A percentile compares a stretch with the other conserved stretches of the same genome.
Conservation (phyloP, 2,888 invertebrate species). For the Thymelicus acteon region DNA sequence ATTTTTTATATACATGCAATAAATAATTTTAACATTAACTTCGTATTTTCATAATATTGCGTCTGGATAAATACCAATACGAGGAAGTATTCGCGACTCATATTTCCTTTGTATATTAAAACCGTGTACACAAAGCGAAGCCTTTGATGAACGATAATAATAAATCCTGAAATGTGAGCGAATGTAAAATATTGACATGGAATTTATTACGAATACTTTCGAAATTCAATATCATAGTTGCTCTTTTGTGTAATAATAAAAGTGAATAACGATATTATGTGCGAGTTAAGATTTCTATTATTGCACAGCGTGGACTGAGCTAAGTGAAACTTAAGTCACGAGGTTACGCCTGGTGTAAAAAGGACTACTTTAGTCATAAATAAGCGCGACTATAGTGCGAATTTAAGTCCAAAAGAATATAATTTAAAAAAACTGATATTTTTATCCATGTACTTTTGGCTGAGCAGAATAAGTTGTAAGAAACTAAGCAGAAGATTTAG, state of each 20-base stretch:
- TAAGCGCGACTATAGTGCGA: too few species aligned
- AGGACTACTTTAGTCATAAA: too few species aligned
- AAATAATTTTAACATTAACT: background rate
- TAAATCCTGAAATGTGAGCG: conserved; percentile 19
- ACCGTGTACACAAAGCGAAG: conserved; percentile 22
- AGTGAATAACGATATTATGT: too few species aligned
- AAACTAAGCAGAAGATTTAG: too few species aligned
- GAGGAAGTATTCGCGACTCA: background rate
- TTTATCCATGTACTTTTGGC: too few species aligned
- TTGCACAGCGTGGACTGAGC: too few species aligned
- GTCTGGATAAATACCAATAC: background rate
- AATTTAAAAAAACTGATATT: background rate
- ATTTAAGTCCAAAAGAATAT: background rate
- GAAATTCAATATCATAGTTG: background rate
- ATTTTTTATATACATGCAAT: too few species aligned
- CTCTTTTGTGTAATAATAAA: background rate
- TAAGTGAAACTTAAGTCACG: too few species aligned
- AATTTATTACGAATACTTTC: conserved; percentile 7
- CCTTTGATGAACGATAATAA: conserved; percentile 30
- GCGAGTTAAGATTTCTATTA: too few species aligned
- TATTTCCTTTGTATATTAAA: conserved; percentile 8
- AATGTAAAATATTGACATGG: conserved; percentile 19
- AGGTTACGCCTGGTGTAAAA: too few species aligned
- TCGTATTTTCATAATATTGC: background rate
- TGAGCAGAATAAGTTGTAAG: too few species aligned